Conservation (phyloP, 2,113 vertebrate genomes). For the Dolichallabes microphthalmus region DNA sequence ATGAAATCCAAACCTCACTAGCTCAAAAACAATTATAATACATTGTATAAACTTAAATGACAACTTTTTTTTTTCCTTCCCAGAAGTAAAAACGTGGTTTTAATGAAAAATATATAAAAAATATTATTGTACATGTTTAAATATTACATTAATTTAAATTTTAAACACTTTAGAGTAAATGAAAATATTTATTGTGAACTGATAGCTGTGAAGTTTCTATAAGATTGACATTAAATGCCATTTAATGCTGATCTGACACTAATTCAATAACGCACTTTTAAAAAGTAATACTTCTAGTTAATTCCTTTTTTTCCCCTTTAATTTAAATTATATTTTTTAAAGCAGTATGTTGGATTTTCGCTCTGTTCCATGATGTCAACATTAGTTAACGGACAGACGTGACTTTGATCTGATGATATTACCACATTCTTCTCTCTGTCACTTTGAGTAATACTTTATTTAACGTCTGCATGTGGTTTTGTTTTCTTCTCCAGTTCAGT, state of each 20-base stretch:
- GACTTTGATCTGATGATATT: not conserved
- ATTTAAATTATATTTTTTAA: not conserved
- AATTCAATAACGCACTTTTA: too few species aligned
- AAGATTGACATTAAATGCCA: not conserved
- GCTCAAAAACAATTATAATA: not conserved
- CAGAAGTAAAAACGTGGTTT: not conserved
- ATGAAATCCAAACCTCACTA: not conserved
- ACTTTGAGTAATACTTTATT: not conserved
- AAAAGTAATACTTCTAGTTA: too few species aligned
- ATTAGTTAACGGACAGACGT: not conserved
- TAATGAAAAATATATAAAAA: not conserved
- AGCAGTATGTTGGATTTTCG: not conserved
- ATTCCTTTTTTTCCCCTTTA: too few species aligned
- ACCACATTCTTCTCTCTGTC: not conserved
- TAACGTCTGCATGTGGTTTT: not conserved
- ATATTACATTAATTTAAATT: not conserved
- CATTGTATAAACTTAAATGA: not conserved
- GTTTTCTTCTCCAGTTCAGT: constrained; percentile 61
- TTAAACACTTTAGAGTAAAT: too few species aligned
- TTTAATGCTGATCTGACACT: not conserved
- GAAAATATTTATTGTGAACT: too few species aligned
- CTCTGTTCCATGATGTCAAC: not conserved
- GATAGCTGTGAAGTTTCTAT: not conserved
- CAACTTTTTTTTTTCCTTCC: too few species aligned
- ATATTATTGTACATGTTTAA: not conserved